These are phyloP conservation scores for honey bee (Apis mellifera) DNA, from an alignment of 1,140 invertebrate genomes.

Conservation along the genomic window Amel_HAv3.1 CM009935.2:11913001-11913500, in stretches of 20 bases:
- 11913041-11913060: too few species aligned
- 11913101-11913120: neutral
- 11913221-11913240: too few species aligned
- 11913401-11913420: neutral
- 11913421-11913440: neutral
- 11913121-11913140: neutral
- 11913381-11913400: too few species aligned
- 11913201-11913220: too few species aligned
- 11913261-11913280: too few species aligned
- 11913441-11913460: slow-evolving; percentile 13
- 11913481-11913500: slow-evolving; percentile 19
- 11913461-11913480: neutral
- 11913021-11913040: neutral
- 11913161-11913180: neutral
- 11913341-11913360: too few species aligned
- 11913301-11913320: too few species aligned
- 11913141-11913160: neutral
- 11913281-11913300: too few species aligned
- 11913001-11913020: neutral
- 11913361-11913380: too few species aligned
- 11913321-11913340: too few species aligned
- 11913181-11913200: neutral
- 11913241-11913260: too few species aligned
- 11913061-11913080: neutral
- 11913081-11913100: neutral